Base-by-base conservation (phyloP, 2,113 vertebrate genomes). In the Baryphthengus martii region DNA sequence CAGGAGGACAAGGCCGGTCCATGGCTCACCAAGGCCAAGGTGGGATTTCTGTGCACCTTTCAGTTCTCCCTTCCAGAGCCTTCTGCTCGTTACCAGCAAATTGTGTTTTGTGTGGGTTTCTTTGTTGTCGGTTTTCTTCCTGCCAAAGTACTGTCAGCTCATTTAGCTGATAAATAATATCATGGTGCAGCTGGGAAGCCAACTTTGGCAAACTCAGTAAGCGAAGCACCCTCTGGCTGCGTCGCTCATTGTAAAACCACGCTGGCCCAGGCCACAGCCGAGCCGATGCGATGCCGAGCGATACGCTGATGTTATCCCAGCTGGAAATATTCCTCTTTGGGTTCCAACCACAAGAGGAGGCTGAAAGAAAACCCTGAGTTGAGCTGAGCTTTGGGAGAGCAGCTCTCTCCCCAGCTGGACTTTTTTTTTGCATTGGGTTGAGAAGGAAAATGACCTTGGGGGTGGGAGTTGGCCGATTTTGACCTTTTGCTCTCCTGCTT, bases 71-170 rank as follows among this genome's bases (percentile, higher is more conserved):
- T 95, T 83, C 70, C 85, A 87, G 70, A 80, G 33, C 11, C 13
- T 75, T 96, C 88, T 77, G 94, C 88, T 91, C 53, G 35, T 68
- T 87, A 77, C 29, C 35, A 35, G 35, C 62, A 39, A 95, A 49
- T 72, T 15, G 55, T 84, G 95, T 96, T 76, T 94, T 84, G 68
- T 66, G 31, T 17, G 9, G 33, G 24, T 6, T 10, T 52, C 16
- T 11, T 37, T 14, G 8, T 13, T 17, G 7, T 9, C 1, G 4
- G 16, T 58, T 23, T 31, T 33, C 31, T 17, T 9, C 67, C 56
- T 68, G 74, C 85, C 89, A 83, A 80, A 88, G 37, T 53, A 47
- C 68, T 33, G 55, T 75, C 61, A 4, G 29, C 91, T 93, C 37
- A 23, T 96, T 93, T 75, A 53, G 89, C 62, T 59, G 59, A 62